Evolutionary conservation across 2,888 invertebrate genomes (phyloP), one percentile per base, ranked within the genome.

Genomic region (Dicyrtomina minuta): DNA sequence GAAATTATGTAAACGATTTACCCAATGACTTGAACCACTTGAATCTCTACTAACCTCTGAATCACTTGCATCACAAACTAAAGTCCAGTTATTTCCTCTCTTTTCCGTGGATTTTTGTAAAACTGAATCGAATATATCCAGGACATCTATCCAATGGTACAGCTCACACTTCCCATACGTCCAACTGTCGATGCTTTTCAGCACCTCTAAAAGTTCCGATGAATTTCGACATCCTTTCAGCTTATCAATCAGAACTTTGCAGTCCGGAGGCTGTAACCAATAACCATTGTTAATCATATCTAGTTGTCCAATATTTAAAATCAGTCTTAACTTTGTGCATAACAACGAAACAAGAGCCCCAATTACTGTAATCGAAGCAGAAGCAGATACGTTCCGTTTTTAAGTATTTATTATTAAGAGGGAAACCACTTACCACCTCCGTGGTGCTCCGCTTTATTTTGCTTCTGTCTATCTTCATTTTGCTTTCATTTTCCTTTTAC

Each of bases 81-180:
- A 82, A 75, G 87, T 86, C 90, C 90, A 90, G 77, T 86, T 87
- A 68, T 86, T 87, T 17, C 83, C 82, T 70, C 84, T 84, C 74
- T 84, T 84, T 70, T 85, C 84, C 59, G 89, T 88, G n/a, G 90
- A 89, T 80, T 87, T 87, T 77, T 90, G 91, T 72, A 92, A 83
- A 74, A 92, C 88, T 68, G 85, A 85, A 80, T 90, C 90, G 79
- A 88, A 89, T 53, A 88, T 85, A 82, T 92, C 91, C 67, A 92
- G 83, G 22, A 92, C 88, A 82, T 91, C 90, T 73, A 91, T 90
- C 92, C 92, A 93, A 81, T 92, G 91, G 79, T 89, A 90, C 20
- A 93, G 82, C 82, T 93, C 92, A 82, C 91, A 92, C 85, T 92
- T 92, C 65, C 91, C 92, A 82, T 89, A 92, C 33, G 90, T 90